Base-by-base conservation (phyloP, 2,888 invertebrate genomes). In the Hololepta plana region DNA sequence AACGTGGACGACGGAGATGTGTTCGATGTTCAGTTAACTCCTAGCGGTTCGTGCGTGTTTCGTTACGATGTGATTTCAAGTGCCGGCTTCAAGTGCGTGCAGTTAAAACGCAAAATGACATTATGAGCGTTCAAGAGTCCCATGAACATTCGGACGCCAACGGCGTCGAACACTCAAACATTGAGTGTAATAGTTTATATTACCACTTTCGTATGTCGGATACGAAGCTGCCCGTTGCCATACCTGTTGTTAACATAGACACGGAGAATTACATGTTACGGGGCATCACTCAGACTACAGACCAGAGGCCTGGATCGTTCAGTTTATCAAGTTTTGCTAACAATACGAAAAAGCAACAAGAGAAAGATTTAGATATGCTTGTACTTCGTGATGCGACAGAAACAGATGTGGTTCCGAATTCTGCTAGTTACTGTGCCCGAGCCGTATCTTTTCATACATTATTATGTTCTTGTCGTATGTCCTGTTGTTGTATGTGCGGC, bases 401-500 rank as follows among this genome's bases (percentile, higher is more conserved):
- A 21, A 19, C 15, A n/a, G 22, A 26, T 24, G 15, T 21, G 20
- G n/a, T 17, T 7, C 7, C 17, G 17, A n/a, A 17, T 6, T 20
- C 30, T 15, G 9, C 26, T 35, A 41, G 39, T 42, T 43, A 42
- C 36, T 59, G 58, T 46, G 57, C 57, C 40, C 49, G 56, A 37
- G 48, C 55, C 35, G 42, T 55, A 36, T 58, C 59, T 36, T 57
- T 55, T 42, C 60, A 60, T 41, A 43, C 48, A 28, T 43, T 55
- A 26, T 43, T 59, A 36, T 59, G 59, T 44, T 49, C 53, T 34
- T 59, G 59, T 46, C 49, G 51, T 35, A 41, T 51, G 39, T 50
- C 56, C 32, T 67, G 66, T 56, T 67, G 67, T 53, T 67, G 67
- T 55, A 62, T 62, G 57, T 67, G 67, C 51, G 62, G 60, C 47